Percentiles rank a stretch among this genome's conserved stretches.
Conservation (phyloP, 2,113 vertebrate species). For the Glareola pratincola region DNA sequence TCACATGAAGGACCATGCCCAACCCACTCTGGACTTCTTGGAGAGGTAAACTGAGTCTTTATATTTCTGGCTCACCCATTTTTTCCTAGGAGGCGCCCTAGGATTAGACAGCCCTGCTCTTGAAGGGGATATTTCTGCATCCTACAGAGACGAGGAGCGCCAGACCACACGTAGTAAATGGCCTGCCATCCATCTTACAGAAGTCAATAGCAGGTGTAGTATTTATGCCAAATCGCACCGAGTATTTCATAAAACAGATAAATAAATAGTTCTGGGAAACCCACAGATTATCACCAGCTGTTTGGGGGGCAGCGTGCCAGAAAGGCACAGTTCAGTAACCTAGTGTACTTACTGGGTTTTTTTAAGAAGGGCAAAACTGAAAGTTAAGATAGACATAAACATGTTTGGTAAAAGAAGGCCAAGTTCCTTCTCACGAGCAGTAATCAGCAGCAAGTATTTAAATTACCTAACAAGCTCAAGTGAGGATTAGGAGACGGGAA, state of each 20-base stretch:
- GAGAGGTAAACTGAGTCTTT: background rate
- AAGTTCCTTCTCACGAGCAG: background rate
- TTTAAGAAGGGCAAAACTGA: background rate
- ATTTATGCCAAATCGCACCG: background rate
- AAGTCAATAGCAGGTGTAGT: background rate
- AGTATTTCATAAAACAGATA: background rate
- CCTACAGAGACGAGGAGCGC: background rate
- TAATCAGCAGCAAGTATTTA: background rate
- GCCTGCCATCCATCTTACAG: background rate
- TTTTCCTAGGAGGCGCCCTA: background rate
- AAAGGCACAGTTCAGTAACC: constrained; percentile 51
- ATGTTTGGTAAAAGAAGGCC: background rate
- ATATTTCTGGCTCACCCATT: background rate
- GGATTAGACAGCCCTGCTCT: background rate
- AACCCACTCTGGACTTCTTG: background rate
- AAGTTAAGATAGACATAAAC: background rate
- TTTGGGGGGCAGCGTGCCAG: constrained; percentile 19
- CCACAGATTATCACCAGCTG: constrained; percentile 41
- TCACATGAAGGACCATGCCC: background rate
- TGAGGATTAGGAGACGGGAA: background rate
- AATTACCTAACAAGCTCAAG: constrained; percentile 9
- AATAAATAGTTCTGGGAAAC: constrained; percentile 54
- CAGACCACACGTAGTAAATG: background rate
- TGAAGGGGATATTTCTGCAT: background rate
- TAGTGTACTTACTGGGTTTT: background rate